A percentile compares a stretch with the other conserved stretches of the same genome.
Evolutionary conservation across 2,888 invertebrate species (phyloP).

Genomic region (Ashinkailepas kermadecensis): DNA sequence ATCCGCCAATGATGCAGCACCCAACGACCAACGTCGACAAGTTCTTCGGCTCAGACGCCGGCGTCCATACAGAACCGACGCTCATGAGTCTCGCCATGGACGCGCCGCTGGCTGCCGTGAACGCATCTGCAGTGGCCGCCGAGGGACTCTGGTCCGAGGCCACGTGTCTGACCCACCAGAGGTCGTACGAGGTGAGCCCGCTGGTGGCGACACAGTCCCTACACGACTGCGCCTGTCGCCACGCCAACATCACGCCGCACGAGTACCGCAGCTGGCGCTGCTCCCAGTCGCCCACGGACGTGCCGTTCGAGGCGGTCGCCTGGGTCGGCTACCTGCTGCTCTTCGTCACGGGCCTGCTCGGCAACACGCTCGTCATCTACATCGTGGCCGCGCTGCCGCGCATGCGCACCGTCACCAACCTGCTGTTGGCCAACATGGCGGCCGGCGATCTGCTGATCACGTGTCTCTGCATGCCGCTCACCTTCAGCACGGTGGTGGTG

Average conservation of each 20-base stretch:
- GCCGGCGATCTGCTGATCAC: constrained; percentile 85
- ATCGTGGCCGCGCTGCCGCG: constrained; percentile 72
- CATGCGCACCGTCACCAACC: constrained; percentile 88
- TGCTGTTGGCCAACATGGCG: constrained; percentile 72
- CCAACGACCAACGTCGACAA: no score
- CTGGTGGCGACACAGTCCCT: background rate
- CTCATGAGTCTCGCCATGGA: no score
- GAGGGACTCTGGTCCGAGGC: no score
- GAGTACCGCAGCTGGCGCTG: background rate
- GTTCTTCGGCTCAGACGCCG: no score
- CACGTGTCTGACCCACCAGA: no score
- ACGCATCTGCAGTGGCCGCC: no score
- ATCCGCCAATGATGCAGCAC: no score
- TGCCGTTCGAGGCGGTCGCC: background rate
- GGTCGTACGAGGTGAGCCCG: no score
- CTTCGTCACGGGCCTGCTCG: constrained; percentile 43
- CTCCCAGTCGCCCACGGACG: background rate
- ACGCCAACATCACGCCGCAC: background rate
- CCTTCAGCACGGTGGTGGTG: constrained; percentile 69
- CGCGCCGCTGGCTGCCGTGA: no score
- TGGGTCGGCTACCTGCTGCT: constrained; percentile 32
- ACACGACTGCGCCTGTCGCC: background rate
- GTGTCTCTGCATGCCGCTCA: constrained; percentile 81
- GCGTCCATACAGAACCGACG: no score
- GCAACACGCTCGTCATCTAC: constrained; percentile 62